Evolutionary conservation across 2,113 vertebrate species (phyloP), one percentile per base, ranked within the genome.

Genomic region (Taxidea taxus): DNA sequence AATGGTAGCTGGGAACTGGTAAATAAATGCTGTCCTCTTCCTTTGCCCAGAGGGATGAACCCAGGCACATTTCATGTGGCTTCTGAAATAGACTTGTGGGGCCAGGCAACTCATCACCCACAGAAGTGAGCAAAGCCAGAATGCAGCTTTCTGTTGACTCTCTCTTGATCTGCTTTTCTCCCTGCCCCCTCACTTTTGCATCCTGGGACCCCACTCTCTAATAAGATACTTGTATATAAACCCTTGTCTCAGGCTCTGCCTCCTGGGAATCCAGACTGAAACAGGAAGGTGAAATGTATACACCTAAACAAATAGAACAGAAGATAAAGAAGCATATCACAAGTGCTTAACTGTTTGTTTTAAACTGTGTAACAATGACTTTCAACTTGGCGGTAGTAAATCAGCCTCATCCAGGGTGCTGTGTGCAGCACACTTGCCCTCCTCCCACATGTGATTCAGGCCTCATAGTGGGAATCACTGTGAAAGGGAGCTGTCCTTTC

Each of bases 121-220:
- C 39, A 49, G 49, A 85, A 39, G 27, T 29, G 39, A 54, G 58
- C 29, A 11, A 39, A 23, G n/a, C 39, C 39, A 37, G 7, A 37
- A 25, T 7, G 4, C 27, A 29, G 27, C 39, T 21, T 78, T 15
- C 2, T 29, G 11, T 4, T 11, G 56, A 29, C 9, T 34, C n/a
- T 51, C 29, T 18, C 14, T 82, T 47, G 8, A 56, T 77, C n/a
- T 44, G 7, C 20, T 62, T 70, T 75, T 51, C 83, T 49, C 37
- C 72, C 54, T 6, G 1, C 0, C 15, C 54, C 20, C n/a, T 42
- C 16, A 34, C 34, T 56, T 54, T n/a, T 16, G n/a, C 0, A 37
- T 25, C 64, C 80, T 42, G 16, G 15, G 25, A 3, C 42, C 81
- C 66, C 23, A 2, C 51, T 90, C 42, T 58, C 25, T 47, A 66